These are phyloP conservation scores for Phenganax stokvisi DNA, from an alignment of 92 coral and sea anemone genomes.

Conservation along the genomic window DNA sequence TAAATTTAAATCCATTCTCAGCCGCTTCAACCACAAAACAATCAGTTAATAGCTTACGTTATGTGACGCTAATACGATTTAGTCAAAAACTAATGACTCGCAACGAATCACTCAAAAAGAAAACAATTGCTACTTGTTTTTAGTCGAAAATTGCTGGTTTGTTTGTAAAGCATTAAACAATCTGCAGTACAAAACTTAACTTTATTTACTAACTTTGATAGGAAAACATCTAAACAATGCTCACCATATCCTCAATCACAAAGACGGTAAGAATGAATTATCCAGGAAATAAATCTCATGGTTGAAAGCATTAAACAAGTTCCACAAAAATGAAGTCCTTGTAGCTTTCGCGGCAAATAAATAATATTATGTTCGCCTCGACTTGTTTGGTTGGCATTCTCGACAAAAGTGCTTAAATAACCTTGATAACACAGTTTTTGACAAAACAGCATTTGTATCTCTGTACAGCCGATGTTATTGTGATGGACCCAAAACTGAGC, in stretches of 20 bases:
- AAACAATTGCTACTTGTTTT: too few relatives aligned
- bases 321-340: not conserved
- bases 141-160: too few relatives aligned
- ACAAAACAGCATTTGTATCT: not conserved
- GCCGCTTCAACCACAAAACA: too few relatives aligned
- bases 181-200: not conserved
- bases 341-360: too few relatives aligned
- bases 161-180: too few relatives aligned
- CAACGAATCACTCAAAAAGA: too few relatives aligned
- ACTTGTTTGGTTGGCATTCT: not conserved
- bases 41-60: too few relatives aligned
- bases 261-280: constrained; percentile 11
- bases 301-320: not conserved
- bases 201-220: not conserved
- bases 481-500: constrained; percentile 35
- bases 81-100: too few relatives aligned
- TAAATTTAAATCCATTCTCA: too few relatives aligned
- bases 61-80: too few relatives aligned
- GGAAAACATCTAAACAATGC: constrained; percentile 29
- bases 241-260: constrained; percentile 34
- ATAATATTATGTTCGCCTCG: too few relatives aligned
- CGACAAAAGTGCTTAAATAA: not conserved
- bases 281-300: not conserved
- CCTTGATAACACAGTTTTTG: not conserved
- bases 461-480: constrained; percentile 27